phyloP scores from a whole-genome alignment of 1,140 invertebrate species.

The Atta colombica region DNA sequence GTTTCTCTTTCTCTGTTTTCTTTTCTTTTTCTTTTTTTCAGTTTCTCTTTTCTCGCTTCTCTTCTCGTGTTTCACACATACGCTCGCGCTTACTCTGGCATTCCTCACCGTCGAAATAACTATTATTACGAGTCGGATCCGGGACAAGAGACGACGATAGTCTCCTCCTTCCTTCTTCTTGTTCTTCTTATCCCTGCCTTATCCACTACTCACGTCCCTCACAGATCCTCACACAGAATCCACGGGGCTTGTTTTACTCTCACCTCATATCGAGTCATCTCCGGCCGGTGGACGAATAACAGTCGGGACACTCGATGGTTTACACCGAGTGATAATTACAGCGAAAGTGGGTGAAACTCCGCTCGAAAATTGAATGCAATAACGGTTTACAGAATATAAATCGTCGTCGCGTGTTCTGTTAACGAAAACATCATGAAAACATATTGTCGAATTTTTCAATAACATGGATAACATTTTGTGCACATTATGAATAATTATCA shows the following conservation, averaged over 20 bases:
- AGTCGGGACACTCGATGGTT: slow-evolving; percentile 24
- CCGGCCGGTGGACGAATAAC: not conserved
- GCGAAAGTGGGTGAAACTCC: slow-evolving; percentile 52
- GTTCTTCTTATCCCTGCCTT: slow-evolving; percentile 4
- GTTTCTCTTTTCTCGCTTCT: not conserved
- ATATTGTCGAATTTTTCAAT: not conserved
- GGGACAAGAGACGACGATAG: slow-evolving; percentile 72
- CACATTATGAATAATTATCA: not conserved
- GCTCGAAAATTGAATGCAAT: slow-evolving; percentile 39
- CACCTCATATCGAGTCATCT: slow-evolving; percentile 47
- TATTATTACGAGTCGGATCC: slow-evolving; percentile 76
- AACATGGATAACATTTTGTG: not conserved
- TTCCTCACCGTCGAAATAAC: slow-evolving; percentile 69
- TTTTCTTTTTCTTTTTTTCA: not conserved
- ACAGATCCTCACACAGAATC: slow-evolving; percentile 10
- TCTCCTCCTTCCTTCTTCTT: slow-evolving; percentile 35
- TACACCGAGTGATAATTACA: slow-evolving; percentile 44
- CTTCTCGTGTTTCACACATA: slow-evolving; percentile 58
- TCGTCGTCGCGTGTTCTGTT: not conserved
- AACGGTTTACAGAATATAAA: slow-evolving; percentile 34
- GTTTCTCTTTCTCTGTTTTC: not conserved
- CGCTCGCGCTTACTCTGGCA: slow-evolving; percentile 52
- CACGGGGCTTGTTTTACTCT: slow-evolving; percentile 57
- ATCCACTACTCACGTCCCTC: not conserved
- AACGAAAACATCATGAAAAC: not conserved